Evolutionary conservation across 1,140 invertebrate genomes (phyloP), one percentile per base, ranked within the genome.

Genomic region (Bombus pascuorum): DNA sequence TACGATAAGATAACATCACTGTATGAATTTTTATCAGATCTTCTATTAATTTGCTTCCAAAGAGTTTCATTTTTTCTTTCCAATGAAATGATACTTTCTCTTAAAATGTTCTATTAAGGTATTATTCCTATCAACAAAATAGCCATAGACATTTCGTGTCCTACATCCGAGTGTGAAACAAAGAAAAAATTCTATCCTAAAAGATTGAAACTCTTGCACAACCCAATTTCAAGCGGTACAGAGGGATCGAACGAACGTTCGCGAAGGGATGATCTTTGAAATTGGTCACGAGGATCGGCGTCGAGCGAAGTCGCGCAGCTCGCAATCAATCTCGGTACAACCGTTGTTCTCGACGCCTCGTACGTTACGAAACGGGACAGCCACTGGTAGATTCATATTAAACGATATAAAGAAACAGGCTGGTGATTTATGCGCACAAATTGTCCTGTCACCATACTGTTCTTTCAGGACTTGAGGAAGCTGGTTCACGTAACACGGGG

Each of bases 351-450:
- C 81, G 93, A 93, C 93, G 88, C 89, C 86, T 85, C 89, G 91
- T 90, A 89, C 87, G 83, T 91, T 91, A 90, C 88, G 87, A 83
- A 87, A 88, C 85, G 89, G 87, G 85, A 80, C 91, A 91, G 90
- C 59, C 59, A 72, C 89, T 90, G 88, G 78, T 83, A 87, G 89
- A 92, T 93, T 94, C 92, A 92, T 94, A 93, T 94, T 93, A 94
- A 94, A 92, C 91, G 93, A 94, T 94, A 94, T 95, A 93, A 94
- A 95, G 94, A 95, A 95, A 93, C 91, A 92, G 89, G 88, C 81
- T 72, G 86, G 92, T 95, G 94, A 95, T 95, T 95, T 95, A 95
- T 95, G 93, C 91, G 94, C 93, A 90, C 94, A 95, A 95, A 95
- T 95, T 95, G 93, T 95, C 90, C 92, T 93, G 92, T 94, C 94